Percentiles rank a stretch among this genome's conserved stretches.
These are phyloP conservation scores for Nomada goodeniana DNA, from an alignment of 2,888 invertebrate genomes.

Conservation along the genomic window DNA sequence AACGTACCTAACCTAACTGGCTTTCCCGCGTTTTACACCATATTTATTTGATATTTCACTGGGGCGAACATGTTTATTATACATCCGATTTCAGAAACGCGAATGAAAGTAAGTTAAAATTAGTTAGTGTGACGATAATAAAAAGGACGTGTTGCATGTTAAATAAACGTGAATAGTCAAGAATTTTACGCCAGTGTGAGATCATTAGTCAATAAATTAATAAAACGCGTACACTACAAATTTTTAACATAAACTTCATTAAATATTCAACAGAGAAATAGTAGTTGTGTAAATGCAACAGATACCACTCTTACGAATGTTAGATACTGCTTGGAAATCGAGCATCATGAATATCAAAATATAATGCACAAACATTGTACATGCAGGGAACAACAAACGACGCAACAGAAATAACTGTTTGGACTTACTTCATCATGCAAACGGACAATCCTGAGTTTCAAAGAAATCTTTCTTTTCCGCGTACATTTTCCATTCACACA, in stretches of 20 bases:
- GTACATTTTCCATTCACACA: slow-evolving; percentile 44
- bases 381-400: slow-evolving; percentile 2
- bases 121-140: not conserved
- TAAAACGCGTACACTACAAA: not conserved
- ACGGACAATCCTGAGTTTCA: slow-evolving; percentile 57
- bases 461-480: slow-evolving; percentile 39
- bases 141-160: not conserved
- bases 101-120: not conserved
- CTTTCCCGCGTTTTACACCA: slow-evolving; percentile 60
- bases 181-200: not conserved
- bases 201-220: not conserved
- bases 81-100: not conserved
- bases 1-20: slow-evolving; percentile 59
- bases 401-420: slow-evolving; percentile 47
- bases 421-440: slow-evolving; percentile 70
- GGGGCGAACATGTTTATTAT: not conserved
- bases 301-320: not conserved
- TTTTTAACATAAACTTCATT: not conserved
- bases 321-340: too few species aligned
- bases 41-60: slow-evolving; percentile 17
- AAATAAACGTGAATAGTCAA: not conserved
- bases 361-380: not conserved
- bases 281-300: not conserved
- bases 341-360: not conserved
- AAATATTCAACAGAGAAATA: not conserved